Conservation (phyloP, 1,140 invertebrate genomes). For the Matsumurasca onukii region DNA sequence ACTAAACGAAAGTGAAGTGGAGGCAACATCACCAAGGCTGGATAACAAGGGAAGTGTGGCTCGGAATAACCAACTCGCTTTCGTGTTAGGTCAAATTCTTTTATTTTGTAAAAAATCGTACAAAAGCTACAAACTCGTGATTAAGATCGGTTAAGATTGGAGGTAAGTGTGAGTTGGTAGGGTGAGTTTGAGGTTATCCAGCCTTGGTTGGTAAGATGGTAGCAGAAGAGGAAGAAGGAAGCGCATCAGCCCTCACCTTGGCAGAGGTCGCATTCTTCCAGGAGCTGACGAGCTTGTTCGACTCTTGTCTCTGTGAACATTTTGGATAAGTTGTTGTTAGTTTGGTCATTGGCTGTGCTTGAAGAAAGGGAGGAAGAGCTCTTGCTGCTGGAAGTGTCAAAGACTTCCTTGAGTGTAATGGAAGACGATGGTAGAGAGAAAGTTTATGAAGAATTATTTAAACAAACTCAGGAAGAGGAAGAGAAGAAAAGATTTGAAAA, state of each 20-base stretch:
- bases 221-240: not conserved
- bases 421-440: too few relatives aligned
- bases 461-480: too few relatives aligned
- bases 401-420: too few relatives aligned
- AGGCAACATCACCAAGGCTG: conserved; percentile 33
- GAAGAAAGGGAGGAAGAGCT: too few relatives aligned
- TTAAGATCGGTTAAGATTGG: not conserved
- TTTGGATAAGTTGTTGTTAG: too few relatives aligned
- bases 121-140: not conserved
- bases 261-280: conserved; percentile 79
- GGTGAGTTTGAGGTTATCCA: conserved; percentile 25
- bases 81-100: conserved; percentile 3
- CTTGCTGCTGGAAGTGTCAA: too few relatives aligned
- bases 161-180: not conserved
- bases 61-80: conserved; percentile 7
- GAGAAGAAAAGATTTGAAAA: too few relatives aligned
- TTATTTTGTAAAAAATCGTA: too few relatives aligned
- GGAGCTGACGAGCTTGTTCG: conserved; percentile 65
- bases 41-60: conserved; percentile 19
- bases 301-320: conserved; percentile 65
- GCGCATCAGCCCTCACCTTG: conserved; percentile 40
- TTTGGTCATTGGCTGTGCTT: too few relatives aligned
- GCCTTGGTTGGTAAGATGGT: conserved; percentile 16
- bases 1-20: too few relatives aligned
- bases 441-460: too few relatives aligned